phyloP scores from a whole-genome alignment of 2,888 invertebrate genomes.

The Ennomos erosarius region DNA sequence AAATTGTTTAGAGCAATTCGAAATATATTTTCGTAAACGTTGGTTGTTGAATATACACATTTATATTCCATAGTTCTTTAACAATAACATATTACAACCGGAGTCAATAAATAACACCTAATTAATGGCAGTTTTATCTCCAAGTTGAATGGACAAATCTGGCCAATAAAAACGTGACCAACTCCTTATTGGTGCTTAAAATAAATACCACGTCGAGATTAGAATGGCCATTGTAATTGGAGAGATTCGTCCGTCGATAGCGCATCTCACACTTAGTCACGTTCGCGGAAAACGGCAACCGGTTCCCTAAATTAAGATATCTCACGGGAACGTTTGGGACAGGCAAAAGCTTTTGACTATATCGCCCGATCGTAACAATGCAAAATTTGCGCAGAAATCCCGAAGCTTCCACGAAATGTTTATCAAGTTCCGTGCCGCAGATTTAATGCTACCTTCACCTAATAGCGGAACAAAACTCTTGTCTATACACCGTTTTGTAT shows the following conservation, averaged over 20 bases:
- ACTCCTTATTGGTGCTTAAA: conserved; percentile 42
- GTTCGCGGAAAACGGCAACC: conserved; percentile 49
- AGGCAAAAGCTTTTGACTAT: conserved; percentile 46
- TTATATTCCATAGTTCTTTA: too few relatives aligned
- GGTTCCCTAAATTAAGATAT: conserved; percentile 50
- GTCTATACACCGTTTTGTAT: conserved; percentile 40
- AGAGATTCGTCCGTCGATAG: conserved; percentile 51
- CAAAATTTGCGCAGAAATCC: conserved; percentile 39
- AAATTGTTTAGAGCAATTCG: too few relatives aligned
- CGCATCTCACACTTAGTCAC: conserved; percentile 48
- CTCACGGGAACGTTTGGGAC: conserved; percentile 43
- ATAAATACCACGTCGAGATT: conserved; percentile 44
- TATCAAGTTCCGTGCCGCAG: conserved; percentile 44
- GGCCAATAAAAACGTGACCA: conserved; percentile 43
- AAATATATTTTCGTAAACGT: too few relatives aligned
- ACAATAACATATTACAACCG: conserved; percentile 4
- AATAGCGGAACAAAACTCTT: conserved; percentile 47
- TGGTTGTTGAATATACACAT: too few relatives aligned
- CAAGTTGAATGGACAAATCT: conserved; percentile 34
- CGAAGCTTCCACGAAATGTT: conserved; percentile 42
- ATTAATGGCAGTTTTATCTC: conserved; percentile 26
- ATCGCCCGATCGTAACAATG: conserved; percentile 40
- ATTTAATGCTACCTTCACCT: conserved; percentile 44
- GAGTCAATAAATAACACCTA: conserved; percentile 18
- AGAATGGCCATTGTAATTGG: conserved; percentile 47